phyloP scores from a whole-genome alignment of 1,140 invertebrate species.

The Bombus haemorrhoidalis region DNA sequence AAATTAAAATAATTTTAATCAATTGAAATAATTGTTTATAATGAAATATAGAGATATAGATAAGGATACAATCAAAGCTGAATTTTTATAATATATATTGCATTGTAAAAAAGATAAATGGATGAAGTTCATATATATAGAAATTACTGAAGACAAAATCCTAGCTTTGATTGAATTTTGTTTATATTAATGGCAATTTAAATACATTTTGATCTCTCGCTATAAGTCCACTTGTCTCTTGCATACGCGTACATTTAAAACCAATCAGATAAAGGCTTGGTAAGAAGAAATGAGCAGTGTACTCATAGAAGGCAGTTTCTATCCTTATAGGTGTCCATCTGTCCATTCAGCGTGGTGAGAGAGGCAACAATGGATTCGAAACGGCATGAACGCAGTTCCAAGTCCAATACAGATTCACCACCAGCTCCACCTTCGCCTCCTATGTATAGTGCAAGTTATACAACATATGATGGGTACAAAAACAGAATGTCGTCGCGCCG shows the following conservation, averaged over 20 bases:
- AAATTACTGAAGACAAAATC: constrained; percentile 4
- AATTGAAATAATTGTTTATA: neutral
- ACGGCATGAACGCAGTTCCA: constrained; percentile 66
- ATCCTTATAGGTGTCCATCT: constrained; percentile 81
- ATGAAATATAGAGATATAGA: constrained; percentile 15
- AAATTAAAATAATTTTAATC: neutral
- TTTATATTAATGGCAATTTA: constrained; percentile 27
- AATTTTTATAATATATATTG: constrained; percentile 4
- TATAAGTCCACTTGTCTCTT: constrained; percentile 69
- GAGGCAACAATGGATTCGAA: constrained; percentile 72
- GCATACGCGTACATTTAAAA: constrained; percentile 67
- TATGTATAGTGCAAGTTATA: constrained; percentile 72
- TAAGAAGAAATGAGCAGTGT: constrained; percentile 66
- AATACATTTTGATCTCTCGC: constrained; percentile 67
- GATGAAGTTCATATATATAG: neutral
- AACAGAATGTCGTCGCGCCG: constrained; percentile 71
- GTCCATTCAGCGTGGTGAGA: constrained; percentile 63
- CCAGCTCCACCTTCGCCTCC: constrained; percentile 77
- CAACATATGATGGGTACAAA: constrained; percentile 70
- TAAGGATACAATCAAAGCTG: constrained; percentile 30
- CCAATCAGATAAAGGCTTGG: constrained; percentile 74
- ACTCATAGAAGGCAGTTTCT: constrained; percentile 83
- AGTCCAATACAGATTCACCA: constrained; percentile 72
- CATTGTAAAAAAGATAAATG: neutral
- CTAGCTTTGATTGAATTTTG: constrained; percentile 25